These are phyloP conservation scores for Junonia oenone DNA, from an alignment of 2,888 invertebrate genomes.

Conservation along the genomic window DNA sequence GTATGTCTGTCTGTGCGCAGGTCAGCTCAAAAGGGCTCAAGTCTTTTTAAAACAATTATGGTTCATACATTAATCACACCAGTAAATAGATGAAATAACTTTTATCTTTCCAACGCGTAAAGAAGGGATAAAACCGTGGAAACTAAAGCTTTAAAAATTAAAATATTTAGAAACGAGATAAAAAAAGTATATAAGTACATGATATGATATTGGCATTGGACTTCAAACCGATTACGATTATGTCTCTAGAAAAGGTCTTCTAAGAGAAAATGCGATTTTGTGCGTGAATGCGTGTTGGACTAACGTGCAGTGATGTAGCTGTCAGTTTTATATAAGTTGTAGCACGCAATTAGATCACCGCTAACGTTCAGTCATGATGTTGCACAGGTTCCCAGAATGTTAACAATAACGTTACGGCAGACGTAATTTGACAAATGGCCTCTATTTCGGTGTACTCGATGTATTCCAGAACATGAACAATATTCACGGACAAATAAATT, in stretches of 20 bases:
- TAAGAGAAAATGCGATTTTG: background rate
- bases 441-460: slow-evolving; percentile 3
- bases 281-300: background rate
- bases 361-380: slow-evolving; percentile 11
- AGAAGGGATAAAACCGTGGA: too few relatives aligned
- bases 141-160: too few relatives aligned
- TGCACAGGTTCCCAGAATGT: slow-evolving; percentile 22
- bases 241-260: background rate
- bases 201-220: too few relatives aligned
- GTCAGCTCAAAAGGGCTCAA: too few relatives aligned
- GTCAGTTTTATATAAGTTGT: slow-evolving; percentile 1
- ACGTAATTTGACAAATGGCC: slow-evolving; percentile 14
- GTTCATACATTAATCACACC: too few relatives aligned
- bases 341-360: slow-evolving; percentile 19
- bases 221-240: too few relatives aligned
- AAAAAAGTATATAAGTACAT: background rate
- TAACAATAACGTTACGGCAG: slow-evolving; percentile 18
- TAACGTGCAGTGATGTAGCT: background rate
- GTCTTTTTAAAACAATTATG: too few relatives aligned
- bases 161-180: background rate
- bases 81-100: too few relatives aligned
- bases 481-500: background rate
- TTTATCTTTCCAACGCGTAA: too few relatives aligned
- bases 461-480: background rate
- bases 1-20: too few relatives aligned